Percentiles rank a stretch among this genome's conserved stretches.
phyloP scores from a whole-genome alignment of 2,113 vertebrate species.

The Pedionomus torquatus region DNA sequence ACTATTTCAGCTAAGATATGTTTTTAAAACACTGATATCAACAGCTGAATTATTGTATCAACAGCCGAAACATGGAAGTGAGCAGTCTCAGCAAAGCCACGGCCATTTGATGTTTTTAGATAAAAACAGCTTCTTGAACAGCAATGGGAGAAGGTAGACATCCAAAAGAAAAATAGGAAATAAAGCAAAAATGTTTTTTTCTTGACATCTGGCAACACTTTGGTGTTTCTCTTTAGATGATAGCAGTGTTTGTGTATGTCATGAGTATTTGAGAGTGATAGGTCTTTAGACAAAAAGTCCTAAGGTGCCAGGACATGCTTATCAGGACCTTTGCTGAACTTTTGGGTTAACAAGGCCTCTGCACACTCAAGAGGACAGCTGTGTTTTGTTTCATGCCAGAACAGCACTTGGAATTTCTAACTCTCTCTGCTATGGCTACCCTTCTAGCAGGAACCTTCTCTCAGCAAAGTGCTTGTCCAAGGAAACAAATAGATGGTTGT shows the following conservation, averaged over 20 bases:
- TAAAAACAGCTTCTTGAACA: not conserved
- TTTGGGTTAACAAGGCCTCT: fast-evolving
- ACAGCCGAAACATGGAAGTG: not conserved
- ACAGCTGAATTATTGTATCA: not conserved
- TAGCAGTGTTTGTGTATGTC: not conserved
- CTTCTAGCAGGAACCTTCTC: not conserved
- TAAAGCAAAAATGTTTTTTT: not conserved
- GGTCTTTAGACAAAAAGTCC: not conserved
- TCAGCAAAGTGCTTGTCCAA: not conserved
- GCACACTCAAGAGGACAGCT: fast-evolving
- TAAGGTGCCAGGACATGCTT: not conserved
- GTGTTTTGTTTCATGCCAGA: not conserved
- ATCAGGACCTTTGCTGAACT: not conserved
- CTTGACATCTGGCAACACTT: not conserved
- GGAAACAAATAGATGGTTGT: not conserved
- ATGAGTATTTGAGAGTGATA: not conserved
- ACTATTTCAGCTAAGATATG: not conserved
- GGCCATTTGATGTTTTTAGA: not conserved
- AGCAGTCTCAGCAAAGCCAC: not conserved
- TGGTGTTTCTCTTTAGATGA: fast-evolving
- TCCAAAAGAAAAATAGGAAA: not conserved
- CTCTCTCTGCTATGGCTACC: not conserved
- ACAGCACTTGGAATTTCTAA: not conserved
- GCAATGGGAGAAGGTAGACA: not conserved
- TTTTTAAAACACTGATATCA: not conserved